Percentiles rank a stretch among this genome's conserved stretches.
These are phyloP conservation scores for Myripristis murdjan DNA, from an alignment of 2,797 vertebrate species.

Conservation along the genomic window DNA sequence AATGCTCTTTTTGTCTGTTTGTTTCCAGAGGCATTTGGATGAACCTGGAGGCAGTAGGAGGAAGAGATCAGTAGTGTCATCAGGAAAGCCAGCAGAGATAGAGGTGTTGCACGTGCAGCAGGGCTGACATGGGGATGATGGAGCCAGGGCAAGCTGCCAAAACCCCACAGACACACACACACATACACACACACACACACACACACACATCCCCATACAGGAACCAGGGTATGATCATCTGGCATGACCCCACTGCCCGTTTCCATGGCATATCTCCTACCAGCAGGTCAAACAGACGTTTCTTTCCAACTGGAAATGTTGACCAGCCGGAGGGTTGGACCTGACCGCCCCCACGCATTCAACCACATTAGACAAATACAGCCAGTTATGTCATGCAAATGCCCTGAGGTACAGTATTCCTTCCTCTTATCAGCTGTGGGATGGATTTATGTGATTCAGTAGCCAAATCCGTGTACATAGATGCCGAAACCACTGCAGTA, in stretches of 20 bases:
- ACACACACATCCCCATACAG: constrained; percentile 6
- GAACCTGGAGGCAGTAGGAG: constrained; percentile 32
- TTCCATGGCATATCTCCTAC: background rate
- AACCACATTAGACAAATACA: constrained; percentile 18
- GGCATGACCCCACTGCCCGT: constrained; percentile 11
- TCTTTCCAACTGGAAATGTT: constrained; percentile 18
- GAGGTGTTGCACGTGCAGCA: constrained; percentile 35
- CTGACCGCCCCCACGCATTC: background rate
- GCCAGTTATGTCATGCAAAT: constrained; percentile 14
- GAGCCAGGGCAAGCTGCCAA: constrained; percentile 42
- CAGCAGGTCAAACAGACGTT: background rate
- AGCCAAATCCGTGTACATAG: constrained; percentile 11
- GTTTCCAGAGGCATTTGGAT: constrained; percentile 24
- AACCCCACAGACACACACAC: background rate
- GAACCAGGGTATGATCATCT: constrained; percentile 45
- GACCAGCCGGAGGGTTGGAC: background rate
- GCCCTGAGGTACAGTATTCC: background rate
- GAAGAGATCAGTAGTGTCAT: constrained; percentile 30
- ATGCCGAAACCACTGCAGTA: background rate
- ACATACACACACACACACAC: no score
- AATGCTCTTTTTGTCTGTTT: background rate
- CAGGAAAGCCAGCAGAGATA: constrained; percentile 10
- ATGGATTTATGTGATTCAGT: constrained; percentile 5
- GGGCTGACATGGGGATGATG: constrained; percentile 41
- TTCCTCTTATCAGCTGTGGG: background rate